Percentiles rank a stretch among this genome's conserved stretches.
Conservation (phyloP, 2,797 vertebrate genomes). For the Florisuga fusca region DNA sequence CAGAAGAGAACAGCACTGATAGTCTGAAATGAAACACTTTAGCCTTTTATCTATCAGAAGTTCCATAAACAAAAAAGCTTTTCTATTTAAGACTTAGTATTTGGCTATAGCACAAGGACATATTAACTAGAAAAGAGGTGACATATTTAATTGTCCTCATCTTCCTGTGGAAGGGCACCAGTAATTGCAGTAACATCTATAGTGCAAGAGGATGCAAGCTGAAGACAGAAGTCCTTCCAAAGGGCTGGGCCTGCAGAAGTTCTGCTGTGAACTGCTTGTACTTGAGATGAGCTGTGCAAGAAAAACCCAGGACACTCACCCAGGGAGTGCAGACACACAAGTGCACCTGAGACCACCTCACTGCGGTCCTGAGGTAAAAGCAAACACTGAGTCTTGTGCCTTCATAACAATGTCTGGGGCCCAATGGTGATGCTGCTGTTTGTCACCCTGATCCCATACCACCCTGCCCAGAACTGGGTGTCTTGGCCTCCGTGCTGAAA, state of each 20-base stretch:
- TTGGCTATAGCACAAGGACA: not conserved
- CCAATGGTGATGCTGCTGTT: constrained; percentile 88
- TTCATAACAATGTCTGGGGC: not conserved
- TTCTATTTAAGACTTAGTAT: not conserved
- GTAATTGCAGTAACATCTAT: not conserved
- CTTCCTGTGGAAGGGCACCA: not conserved
- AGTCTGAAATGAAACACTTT: not conserved
- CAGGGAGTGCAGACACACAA: not conserved
- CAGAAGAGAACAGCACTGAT: not conserved
- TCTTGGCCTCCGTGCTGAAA: constrained; percentile 91
- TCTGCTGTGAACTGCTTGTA: not conserved
- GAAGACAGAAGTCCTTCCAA: not conserved
- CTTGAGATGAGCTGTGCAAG: not conserved
- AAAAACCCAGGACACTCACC: not conserved
- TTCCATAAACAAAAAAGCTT: not conserved
- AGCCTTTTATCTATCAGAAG: not conserved
- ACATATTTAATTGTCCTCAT: not conserved
- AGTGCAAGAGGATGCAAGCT: not conserved
- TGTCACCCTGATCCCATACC: constrained; percentile 90
- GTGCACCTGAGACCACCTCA: not conserved
- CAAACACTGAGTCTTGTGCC: not conserved
- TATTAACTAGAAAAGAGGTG: not conserved
- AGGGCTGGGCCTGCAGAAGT: not conserved
- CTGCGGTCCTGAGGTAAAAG: constrained; percentile 42
- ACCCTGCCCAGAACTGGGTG: constrained; percentile 90